Base-by-base conservation (phyloP, 2,888 invertebrate genomes). In the Molorchus minor region DNA sequence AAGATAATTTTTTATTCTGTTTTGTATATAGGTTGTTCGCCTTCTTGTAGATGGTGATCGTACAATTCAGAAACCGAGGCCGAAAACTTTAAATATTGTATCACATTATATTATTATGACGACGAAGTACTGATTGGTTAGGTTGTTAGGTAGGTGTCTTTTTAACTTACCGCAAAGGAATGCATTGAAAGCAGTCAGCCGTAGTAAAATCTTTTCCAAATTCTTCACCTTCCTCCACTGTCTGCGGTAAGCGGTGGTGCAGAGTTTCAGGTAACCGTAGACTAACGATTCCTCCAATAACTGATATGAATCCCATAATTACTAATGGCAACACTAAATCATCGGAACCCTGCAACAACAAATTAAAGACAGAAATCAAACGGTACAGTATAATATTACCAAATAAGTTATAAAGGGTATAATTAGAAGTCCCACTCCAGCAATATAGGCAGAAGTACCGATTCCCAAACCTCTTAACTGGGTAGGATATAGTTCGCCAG, bases 391-490 rank as follows among this genome's bases (percentile, higher is more conserved):
- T 8, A 44, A 5, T 8, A 29, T 85, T 84, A 94, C 94, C 86
- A 96, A 84, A 80, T 94, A 94, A 52, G 93, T 94, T 62, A 95
- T 89, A 80, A 94, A 94, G 8, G 96, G 96, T 77, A 95, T 95
- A 54, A 94, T 88, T 64, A 94, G 91, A 41, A 95, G 84, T 33
- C 95, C 96, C 63, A 94, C 82, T 51, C 95, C 95, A 49, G 93
- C 94, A 67, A 95, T 90, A 77, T 96, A 95, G 12, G 94, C 93
- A 1, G 94, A 94, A 52, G 93, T 90, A 43, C 95, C 95, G 69
- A 96, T 94, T 12, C 95, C 96, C 54, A 95, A 84, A 1, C 95
- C 95, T 70, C 96, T 85, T 41, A 94, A 84, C 78, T 93, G 92
- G 1, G 95, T 96, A 1, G 96, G 96, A 80, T 95, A 95, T 16